Conservation (phyloP, 1,140 invertebrate genomes). For the Brachionus calyciflorus region DNA sequence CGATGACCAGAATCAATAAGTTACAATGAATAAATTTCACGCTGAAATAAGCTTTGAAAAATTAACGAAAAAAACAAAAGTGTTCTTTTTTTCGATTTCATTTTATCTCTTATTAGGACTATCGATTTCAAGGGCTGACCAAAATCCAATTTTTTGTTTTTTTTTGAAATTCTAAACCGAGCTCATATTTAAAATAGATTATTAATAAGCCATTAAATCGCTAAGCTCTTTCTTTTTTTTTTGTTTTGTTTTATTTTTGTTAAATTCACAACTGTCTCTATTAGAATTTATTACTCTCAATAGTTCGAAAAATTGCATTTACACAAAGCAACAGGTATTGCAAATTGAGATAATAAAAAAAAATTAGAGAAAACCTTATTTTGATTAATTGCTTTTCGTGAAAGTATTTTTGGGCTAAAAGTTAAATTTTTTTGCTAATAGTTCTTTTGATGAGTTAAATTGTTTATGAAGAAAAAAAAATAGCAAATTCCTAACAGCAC, state of each 20-base stretch:
- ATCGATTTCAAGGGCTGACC: neutral
- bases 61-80: neutral
- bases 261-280: neutral
- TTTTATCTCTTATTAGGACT: neutral
- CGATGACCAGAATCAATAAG: neutral
- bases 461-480: neutral
- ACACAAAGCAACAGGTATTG: neutral
- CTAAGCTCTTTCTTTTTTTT: neutral
- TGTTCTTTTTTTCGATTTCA: conserved; percentile 7
- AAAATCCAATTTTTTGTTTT: too few species aligned
- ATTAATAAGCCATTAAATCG: conserved; percentile 22
- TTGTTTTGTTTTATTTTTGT: too few species aligned
- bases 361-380: too few species aligned
- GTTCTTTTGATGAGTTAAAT: neutral
- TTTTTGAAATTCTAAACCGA: conserved; percentile 19
- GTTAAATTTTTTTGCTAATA: neutral
- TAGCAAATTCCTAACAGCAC: neutral
- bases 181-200: conserved; percentile 1
- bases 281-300: neutral
- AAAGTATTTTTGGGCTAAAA: neutral
- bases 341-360: too few species aligned
- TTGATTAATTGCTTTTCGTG: too few species aligned
- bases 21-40: conserved; percentile 39
- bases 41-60: neutral
- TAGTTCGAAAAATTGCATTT: too few species aligned